Conservation (phyloP, 2,888 invertebrate species). For the Molorchus minor region DNA sequence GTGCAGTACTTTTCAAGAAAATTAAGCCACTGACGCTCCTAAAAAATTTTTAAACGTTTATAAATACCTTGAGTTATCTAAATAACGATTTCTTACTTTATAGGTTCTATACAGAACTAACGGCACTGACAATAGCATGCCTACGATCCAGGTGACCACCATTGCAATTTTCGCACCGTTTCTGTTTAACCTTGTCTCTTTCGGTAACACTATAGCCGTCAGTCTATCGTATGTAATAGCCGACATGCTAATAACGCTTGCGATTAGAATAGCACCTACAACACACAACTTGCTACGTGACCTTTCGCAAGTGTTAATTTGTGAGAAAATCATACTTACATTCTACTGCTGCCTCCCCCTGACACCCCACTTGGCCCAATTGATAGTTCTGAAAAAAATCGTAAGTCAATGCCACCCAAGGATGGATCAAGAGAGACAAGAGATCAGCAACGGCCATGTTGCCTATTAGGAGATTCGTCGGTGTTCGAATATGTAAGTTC, state of each 20-base stretch:
- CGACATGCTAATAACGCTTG: conserved; percentile 80
- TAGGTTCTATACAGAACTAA: conserved; percentile 72
- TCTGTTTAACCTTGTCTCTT: conserved; percentile 74
- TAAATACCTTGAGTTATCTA: conserved; percentile 8
- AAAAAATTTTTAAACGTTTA: conserved; percentile 33
- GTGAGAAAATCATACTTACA: conserved; percentile 65
- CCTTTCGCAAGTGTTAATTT: background rate
- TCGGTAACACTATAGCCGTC: conserved; percentile 79
- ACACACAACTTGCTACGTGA: conserved; percentile 20
- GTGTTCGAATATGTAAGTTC: conserved; percentile 72
- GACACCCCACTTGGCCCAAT: conserved; percentile 77
- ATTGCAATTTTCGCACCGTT: conserved; percentile 73
- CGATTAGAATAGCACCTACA: conserved; percentile 74
- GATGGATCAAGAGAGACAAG: conserved; percentile 72
- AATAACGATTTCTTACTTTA: conserved; percentile 65
- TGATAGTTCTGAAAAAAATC: conserved; percentile 84
- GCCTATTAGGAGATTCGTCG: conserved; percentile 77
- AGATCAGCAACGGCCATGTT: conserved; percentile 81
- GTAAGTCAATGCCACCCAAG: conserved; percentile 76
- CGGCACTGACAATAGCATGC: conserved; percentile 72
- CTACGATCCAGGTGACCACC: conserved; percentile 72
- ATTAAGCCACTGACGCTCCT: conserved; percentile 80
- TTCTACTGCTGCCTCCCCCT: conserved; percentile 80
- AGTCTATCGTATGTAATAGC: conserved; percentile 84
- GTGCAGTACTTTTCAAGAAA: conserved; percentile 80